These are phyloP conservation scores for Thecophora atra DNA, from an alignment of 2,888 invertebrate genomes.

Conservation along the genomic window DNA sequence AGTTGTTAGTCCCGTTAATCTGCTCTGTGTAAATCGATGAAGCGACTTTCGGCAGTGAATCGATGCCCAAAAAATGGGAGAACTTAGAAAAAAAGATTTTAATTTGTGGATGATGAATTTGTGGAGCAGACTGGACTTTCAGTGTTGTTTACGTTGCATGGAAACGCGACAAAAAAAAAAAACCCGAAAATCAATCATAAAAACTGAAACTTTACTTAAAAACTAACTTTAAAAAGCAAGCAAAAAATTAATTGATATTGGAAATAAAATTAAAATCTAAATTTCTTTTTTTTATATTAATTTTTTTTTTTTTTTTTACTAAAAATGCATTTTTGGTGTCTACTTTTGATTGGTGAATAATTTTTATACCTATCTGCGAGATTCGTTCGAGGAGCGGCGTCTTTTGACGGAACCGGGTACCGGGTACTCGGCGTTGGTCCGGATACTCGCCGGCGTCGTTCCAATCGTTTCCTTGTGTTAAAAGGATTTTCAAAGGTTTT, in stretches of 20 bases:
- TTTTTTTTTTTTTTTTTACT: not conserved
- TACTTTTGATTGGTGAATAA: not conserved
- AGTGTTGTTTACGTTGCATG: too few species aligned
- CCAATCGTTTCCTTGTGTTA: conserved; percentile 14
- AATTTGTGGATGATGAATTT: too few species aligned
- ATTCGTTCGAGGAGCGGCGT: conserved; percentile 63
- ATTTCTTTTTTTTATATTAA: not conserved
- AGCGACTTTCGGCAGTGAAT: too few species aligned
- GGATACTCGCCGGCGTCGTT: not conserved
- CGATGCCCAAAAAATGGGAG: too few species aligned
- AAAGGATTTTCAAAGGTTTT: not conserved
- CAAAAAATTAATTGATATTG: not conserved
- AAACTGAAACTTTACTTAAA: too few species aligned
- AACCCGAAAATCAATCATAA: too few species aligned
- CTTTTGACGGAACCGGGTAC: conserved; percentile 61
- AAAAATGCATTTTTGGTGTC: too few species aligned
- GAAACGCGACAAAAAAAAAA: not conserved
- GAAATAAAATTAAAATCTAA: not conserved
- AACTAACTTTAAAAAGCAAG: too few species aligned
- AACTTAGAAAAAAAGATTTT: too few species aligned
- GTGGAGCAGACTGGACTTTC: too few species aligned
- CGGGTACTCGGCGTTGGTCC: conserved; percentile 43
- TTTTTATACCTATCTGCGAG: conserved; percentile 61
- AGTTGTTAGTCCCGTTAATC: too few species aligned
- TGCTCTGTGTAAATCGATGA: too few species aligned